These are phyloP conservation scores for Oncopodura yosiiana DNA, from an alignment of 1,140 invertebrate species.

Conservation along the genomic window DNA sequence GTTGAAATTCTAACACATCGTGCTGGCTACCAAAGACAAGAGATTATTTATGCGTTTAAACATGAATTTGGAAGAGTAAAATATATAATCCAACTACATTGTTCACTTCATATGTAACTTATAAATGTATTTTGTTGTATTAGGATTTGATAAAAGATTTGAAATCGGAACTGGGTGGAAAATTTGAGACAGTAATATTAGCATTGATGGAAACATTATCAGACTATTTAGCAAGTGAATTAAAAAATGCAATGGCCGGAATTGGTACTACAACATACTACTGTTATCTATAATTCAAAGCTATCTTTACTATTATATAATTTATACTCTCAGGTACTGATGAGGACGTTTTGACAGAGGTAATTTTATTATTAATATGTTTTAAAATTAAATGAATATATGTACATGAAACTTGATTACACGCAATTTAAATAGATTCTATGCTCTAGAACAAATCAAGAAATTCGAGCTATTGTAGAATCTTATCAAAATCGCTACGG, in stretches of 20 bases:
- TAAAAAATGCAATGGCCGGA: constrained; percentile 59
- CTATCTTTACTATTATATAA: no score
- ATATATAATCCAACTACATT: constrained; percentile 40
- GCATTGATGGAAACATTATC: constrained; percentile 58
- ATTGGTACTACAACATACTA: no score
- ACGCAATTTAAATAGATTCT: constrained; percentile 46
- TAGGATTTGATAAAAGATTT: constrained; percentile 62
- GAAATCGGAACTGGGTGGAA: constrained; percentile 62
- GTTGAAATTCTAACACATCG: constrained; percentile 59
- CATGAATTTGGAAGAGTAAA: constrained; percentile 60
- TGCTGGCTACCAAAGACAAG: constrained; percentile 56
- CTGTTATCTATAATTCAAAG: no score
- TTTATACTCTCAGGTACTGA: no score
- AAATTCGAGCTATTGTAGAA: constrained; percentile 55
- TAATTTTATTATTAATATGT: constrained; percentile 1
- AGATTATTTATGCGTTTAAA: constrained; percentile 57
- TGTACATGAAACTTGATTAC: background rate
- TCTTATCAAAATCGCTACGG: constrained; percentile 57
- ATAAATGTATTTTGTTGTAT: background rate
- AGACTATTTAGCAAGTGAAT: constrained; percentile 59
- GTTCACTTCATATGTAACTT: constrained; percentile 39
- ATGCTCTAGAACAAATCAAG: constrained; percentile 55
- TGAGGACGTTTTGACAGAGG: constrained; percentile 44
- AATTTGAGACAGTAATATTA: constrained; percentile 66
- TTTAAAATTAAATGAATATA: background rate